Conservation (phyloP, 2,113 vertebrate genomes). For the Oncorhynchus mykiss region DNA sequence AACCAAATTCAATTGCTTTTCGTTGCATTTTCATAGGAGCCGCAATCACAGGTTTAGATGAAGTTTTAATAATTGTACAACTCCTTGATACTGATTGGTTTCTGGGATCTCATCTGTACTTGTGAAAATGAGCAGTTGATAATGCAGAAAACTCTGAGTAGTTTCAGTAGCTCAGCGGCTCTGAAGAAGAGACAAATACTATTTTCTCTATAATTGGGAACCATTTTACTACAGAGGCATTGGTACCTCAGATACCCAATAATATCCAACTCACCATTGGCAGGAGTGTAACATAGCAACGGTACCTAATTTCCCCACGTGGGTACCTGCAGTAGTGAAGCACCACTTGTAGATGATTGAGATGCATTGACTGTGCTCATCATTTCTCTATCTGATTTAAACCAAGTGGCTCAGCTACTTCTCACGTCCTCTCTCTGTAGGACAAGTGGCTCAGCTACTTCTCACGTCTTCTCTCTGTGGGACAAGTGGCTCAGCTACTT, state of each 20-base stretch:
- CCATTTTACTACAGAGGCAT: not conserved
- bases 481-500: too few species aligned
- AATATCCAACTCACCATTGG: not conserved
- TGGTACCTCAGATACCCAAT: not conserved
- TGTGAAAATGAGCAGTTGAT: not conserved
- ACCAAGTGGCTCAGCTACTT: not conserved
- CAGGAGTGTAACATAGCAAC: not conserved
- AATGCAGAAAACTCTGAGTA: not conserved
- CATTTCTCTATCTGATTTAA: not conserved
- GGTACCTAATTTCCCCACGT: not conserved
- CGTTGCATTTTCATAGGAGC: conserved; percentile 2
- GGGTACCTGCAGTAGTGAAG: not conserved
- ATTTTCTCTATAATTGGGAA: not conserved
- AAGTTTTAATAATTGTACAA: conserved; percentile 1
- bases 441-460: too few species aligned
- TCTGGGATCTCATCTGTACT: not conserved
- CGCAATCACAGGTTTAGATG: conserved; percentile 4
- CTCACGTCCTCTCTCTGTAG: too few species aligned
- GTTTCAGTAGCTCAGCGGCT: not conserved
- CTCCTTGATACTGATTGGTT: not conserved
- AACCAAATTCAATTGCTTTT: conserved; percentile 39
- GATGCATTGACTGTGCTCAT: not conserved
- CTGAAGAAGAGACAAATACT: not conserved
- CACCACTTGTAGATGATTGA: not conserved
- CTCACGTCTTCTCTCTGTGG: too few species aligned